phyloP scores from a whole-genome alignment of 2,797 vertebrate genomes.

The Liasis olivaceus region DNA sequence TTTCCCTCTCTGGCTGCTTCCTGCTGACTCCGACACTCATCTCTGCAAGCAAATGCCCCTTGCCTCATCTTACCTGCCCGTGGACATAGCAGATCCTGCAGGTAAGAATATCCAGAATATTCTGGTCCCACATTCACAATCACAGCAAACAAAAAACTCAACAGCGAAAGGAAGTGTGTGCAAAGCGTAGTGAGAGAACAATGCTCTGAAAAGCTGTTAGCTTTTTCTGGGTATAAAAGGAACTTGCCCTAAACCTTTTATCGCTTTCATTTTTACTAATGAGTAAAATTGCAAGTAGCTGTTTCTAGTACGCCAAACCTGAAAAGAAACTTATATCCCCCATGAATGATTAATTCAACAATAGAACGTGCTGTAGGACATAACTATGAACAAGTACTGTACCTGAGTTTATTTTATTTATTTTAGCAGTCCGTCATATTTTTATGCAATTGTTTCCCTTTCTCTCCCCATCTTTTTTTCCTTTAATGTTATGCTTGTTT shows the following conservation, averaged over 20 bases:
- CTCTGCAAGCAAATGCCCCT: not conserved
- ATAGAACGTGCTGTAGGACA: no score
- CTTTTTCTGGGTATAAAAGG: not conserved
- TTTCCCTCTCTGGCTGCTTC: not conserved
- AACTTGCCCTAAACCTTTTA: no score
- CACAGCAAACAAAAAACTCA: not conserved
- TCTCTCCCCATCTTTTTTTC: not conserved
- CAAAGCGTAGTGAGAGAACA: not conserved
- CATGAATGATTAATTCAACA: no score
- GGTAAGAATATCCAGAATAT: no score
- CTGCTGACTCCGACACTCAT: not conserved
- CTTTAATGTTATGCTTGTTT: not conserved
- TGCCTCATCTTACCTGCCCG: constrained; percentile 10
- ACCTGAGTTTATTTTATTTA: not conserved
- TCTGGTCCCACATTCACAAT: no score
- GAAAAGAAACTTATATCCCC: not conserved
- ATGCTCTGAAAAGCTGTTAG: not conserved
- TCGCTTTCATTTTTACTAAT: not conserved
- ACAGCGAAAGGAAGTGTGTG: not conserved
- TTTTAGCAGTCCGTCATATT: not conserved
- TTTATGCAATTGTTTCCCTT: not conserved
- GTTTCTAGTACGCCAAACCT: not conserved
- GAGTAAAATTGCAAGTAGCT: not conserved
- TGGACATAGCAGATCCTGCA: not conserved
- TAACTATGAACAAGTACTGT: no score